These are phyloP conservation scores for Tetrao urogallus DNA, from an alignment of 2,113 vertebrate genomes.

Conservation along the genomic window DNA sequence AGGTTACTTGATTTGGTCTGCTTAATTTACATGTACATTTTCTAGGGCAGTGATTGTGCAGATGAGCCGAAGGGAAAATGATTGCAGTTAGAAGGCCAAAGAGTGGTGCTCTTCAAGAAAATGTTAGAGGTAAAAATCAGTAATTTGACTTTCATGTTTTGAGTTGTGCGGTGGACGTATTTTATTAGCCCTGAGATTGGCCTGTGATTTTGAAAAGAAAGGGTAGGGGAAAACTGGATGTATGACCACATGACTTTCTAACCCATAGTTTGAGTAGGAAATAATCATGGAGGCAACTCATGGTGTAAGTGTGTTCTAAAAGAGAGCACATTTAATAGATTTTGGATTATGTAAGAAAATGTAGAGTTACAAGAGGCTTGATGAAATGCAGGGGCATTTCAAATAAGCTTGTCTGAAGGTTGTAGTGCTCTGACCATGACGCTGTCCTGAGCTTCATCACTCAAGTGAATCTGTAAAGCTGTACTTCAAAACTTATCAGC, in stretches of 20 bases:
- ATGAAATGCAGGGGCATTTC: not conserved
- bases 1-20: not conserved
- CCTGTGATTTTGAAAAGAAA: not conserved
- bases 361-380: not conserved
- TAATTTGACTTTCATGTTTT: not conserved
- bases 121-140: not conserved
- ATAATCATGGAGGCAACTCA: not conserved
- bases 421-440: not conserved
- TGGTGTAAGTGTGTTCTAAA: not conserved
- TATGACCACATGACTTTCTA: not conserved
- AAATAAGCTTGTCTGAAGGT: not conserved
- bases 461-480: not conserved
- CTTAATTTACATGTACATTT: not conserved
- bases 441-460: not conserved
- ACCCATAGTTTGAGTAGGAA: not conserved
- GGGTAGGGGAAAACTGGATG: not conserved
- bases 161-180: not conserved
- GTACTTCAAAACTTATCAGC: not conserved
- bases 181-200: not conserved
- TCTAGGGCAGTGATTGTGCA: not conserved
- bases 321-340: not conserved
- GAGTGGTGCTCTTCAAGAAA: not conserved
- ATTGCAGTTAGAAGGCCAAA: not conserved
- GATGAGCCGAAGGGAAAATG: not conserved
- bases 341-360: not conserved